Evolutionary conservation across 2,888 invertebrate species (phyloP), one percentile per base, ranked within the genome.

Genomic region (Acrobasis consociella): DNA sequence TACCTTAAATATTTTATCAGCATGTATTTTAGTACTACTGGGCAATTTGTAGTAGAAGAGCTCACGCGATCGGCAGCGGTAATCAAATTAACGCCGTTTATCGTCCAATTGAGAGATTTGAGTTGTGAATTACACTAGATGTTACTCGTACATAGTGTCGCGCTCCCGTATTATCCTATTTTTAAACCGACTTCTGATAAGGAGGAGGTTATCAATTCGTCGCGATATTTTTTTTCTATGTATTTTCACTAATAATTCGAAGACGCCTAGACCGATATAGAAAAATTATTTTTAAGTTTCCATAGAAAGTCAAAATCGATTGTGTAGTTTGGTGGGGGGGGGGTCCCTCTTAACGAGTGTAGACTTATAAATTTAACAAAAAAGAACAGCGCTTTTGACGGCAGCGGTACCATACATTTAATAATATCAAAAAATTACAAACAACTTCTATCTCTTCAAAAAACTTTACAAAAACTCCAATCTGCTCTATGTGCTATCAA

Each of bases 11-110:
- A 46, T n/a, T 42, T 13, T 42, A 56, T 50, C 11, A 16, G 46
- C 2, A 3, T 13, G 46, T 46, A n/a, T 46, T 46, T 5, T 42
- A 11, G 42, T 49, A 31, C 31, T 15, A 59, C 13, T 38, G 55
- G 55, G 11, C 46, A 58, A 46, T 64, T 46, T 17, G 49, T 42
- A 42, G 42, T 56, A 17, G 42, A 56, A 75, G 78, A 73, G 73
- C 65, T 73, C 74, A 71, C 69, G 75, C 75, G 77, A 80, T 78
- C 72, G 72, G 62, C 55, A 62, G 58, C 66, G 59, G 73, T 87
- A 81, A 90, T 89, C 88, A 79, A 88, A 90, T 91, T 88, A 90
- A 85, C 87, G 81, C 83, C 80, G 82, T 80, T 89, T 86, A 85
- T 73, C 79, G 76, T 78, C 82, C 83, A 89, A 84, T 89, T 89